Conservation (phyloP, 2,888 invertebrate genomes). For the Abrostola triplasia region DNA sequence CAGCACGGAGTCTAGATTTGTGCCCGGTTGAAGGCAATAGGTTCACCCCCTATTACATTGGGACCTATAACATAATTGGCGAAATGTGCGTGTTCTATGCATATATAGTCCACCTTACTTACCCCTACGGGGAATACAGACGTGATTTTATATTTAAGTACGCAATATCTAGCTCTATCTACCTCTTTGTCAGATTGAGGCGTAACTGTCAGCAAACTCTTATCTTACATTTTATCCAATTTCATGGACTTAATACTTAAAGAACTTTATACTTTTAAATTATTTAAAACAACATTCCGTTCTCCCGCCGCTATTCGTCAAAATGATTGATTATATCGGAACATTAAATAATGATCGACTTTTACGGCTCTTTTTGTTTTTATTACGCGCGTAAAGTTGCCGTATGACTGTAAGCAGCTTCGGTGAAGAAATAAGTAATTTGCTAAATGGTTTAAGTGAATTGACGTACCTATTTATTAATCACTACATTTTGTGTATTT, state of each 20-base stretch:
- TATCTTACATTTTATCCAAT: not conserved
- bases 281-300: constrained; percentile 14
- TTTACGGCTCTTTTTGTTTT: constrained; percentile 23
- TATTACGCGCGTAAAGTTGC: constrained; percentile 7
- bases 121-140: too few relatives aligned
- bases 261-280: constrained; percentile 10
- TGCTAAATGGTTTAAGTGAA: constrained; percentile 11
- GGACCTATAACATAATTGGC: too few relatives aligned
- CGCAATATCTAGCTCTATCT: too few relatives aligned
- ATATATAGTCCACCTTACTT: too few relatives aligned
- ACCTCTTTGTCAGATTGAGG: too few relatives aligned
- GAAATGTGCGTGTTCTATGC: too few relatives aligned
- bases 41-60: too few relatives aligned
- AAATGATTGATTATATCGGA: constrained; percentile 49
- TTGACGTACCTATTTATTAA: not conserved
- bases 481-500: too few relatives aligned
- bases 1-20: too few relatives aligned
- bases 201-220: too few relatives aligned
- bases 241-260: constrained; percentile 12
- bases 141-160: too few relatives aligned
- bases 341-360: constrained; percentile 34
- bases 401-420: not conserved
- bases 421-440: not conserved
- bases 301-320: constrained; percentile 33
- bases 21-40: too few relatives aligned